Percentiles rank a stretch among this genome's conserved stretches.
Conservation (phyloP, 1,140 invertebrate species). For the Teleogryllus occipitalis region DNA sequence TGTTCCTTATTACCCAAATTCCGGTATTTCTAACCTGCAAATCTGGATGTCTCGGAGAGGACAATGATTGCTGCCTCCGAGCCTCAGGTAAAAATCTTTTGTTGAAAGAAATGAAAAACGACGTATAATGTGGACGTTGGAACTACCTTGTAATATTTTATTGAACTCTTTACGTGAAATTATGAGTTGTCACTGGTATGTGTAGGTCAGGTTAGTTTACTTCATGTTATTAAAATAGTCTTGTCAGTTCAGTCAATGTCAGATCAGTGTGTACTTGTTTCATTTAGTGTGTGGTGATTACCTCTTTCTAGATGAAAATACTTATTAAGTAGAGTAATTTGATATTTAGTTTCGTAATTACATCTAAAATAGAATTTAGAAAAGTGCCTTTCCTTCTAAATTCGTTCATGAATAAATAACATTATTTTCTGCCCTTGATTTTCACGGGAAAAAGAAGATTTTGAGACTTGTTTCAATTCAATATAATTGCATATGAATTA, state of each 20-base stretch:
- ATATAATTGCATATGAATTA: too few relatives aligned
- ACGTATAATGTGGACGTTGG: neutral
- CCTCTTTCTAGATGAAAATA: too few relatives aligned
- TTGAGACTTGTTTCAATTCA: too few relatives aligned
- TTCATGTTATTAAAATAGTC: neutral
- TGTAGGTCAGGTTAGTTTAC: neutral
- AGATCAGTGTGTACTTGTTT: neutral
- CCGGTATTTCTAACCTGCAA: conserved; percentile 16
- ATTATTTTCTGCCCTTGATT: too few relatives aligned
- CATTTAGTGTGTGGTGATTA: neutral
- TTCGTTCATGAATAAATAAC: too few relatives aligned
- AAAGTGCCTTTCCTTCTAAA: too few relatives aligned
- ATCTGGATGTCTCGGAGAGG: conserved; percentile 67
- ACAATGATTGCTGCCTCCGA: conserved; percentile 72
- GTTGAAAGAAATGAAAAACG: neutral
- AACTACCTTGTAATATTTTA: neutral
- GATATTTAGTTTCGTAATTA: too few relatives aligned
- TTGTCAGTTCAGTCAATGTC: neutral
- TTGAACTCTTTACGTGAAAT: neutral
- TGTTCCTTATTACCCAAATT: neutral
- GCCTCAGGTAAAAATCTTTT: conserved; percentile 54
- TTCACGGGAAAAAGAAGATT: too few relatives aligned
- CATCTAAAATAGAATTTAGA: too few relatives aligned
- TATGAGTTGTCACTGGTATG: neutral
- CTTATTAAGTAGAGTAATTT: too few relatives aligned